These are phyloP conservation scores for Steatornis caripensis DNA, from an alignment of 2,113 vertebrate species.

Conservation along the genomic window DNA sequence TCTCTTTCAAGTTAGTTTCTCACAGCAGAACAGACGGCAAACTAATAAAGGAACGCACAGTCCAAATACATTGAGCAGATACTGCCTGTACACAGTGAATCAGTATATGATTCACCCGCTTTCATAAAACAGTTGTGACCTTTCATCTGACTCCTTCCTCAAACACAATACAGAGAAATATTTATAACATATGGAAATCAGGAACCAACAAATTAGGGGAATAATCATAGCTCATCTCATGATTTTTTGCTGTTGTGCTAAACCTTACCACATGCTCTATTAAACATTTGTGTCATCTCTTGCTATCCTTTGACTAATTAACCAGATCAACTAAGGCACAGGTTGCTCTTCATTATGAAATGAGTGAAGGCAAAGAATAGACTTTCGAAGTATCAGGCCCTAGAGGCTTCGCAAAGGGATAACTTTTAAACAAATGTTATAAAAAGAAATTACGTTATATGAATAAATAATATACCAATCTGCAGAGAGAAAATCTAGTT, in stretches of 20 bases:
- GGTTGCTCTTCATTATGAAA: neutral
- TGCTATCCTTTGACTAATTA: neutral
- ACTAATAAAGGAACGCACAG: neutral
- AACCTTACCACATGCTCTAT: neutral
- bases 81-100: neutral
- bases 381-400: neutral
- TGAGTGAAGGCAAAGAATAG: neutral
- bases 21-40: neutral
- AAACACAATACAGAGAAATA: neutral
- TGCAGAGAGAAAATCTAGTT: neutral
- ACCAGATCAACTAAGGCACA: neutral
- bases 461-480: neutral
- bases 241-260: neutral
- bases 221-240: constrained; percentile 9
- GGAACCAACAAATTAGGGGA: neutral
- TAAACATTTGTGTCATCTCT: neutral
- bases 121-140: constrained; percentile 1
- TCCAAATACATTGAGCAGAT: neutral
- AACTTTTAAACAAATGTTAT: neutral
- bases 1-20: neutral
- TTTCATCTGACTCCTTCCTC: constrained; percentile 33
- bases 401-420: neutral
- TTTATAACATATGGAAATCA: neutral
- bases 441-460: neutral
- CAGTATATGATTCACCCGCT: neutral